A percentile compares a stretch with the other conserved stretches of the same genome.
Conservation (phyloP, 2,888 invertebrate species). For the Peribatodes rhomboidaria region DNA sequence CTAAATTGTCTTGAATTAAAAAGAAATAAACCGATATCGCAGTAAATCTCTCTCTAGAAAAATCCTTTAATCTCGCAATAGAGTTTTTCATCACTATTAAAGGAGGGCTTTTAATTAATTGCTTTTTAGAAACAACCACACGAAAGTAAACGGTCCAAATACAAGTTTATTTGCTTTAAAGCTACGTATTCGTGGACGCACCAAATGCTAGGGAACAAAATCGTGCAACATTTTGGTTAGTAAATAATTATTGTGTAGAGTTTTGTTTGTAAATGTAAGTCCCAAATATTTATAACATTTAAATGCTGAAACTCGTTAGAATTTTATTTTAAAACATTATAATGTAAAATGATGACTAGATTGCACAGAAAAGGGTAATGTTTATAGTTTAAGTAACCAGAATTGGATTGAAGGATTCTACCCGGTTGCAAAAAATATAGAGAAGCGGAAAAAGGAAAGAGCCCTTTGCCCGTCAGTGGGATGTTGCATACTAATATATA, state of each 20-base stretch:
- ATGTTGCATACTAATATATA: too few species aligned
- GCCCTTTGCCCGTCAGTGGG: too few species aligned
- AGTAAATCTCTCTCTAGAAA: conserved; percentile 30
- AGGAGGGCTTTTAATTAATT: conserved; percentile 33
- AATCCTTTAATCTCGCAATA: conserved; percentile 43
- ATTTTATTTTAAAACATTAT: neutral
- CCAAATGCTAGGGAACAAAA: conserved; percentile 11
- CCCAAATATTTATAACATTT: too few species aligned
- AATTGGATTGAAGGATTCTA: too few species aligned
- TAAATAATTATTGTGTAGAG: too few species aligned
- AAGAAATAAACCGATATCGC: conserved; percentile 10
- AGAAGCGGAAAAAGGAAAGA: too few species aligned
- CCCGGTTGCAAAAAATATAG: too few species aligned
- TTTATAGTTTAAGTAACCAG: too few species aligned
- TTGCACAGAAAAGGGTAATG: too few species aligned
- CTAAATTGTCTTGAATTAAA: neutral
- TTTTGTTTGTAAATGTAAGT: too few species aligned
- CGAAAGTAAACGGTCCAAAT: conserved; percentile 30
- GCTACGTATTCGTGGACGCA: conserved; percentile 8
- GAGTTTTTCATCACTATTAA: conserved; percentile 36
- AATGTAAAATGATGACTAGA: neutral
- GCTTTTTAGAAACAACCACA: conserved; percentile 39
- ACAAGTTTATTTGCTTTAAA: conserved; percentile 27
- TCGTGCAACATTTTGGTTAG: neutral
- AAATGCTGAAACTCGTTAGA: too few species aligned